These are phyloP conservation scores for Zaprionus nigranus DNA, from an alignment of 1,140 invertebrate genomes.

Conservation along the genomic window DNA sequence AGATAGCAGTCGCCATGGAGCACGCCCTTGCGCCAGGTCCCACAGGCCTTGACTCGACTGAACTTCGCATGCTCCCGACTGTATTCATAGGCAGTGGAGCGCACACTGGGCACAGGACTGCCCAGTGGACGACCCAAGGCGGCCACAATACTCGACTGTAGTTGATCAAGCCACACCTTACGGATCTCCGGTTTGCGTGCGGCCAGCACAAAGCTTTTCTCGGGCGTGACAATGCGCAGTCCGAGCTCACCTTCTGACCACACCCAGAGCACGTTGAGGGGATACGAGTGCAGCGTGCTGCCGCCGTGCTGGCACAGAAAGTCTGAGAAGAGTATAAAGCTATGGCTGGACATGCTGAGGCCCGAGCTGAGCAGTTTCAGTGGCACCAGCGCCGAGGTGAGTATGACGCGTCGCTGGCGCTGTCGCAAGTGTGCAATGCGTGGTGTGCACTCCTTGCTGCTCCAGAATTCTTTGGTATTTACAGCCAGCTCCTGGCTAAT, in stretches of 20 bases:
- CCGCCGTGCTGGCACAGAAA: slow-evolving; percentile 90
- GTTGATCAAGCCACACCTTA: slow-evolving; percentile 91
- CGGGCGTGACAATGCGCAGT: slow-evolving; percentile 89
- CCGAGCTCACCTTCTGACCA: slow-evolving; percentile 86
- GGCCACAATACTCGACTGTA: slow-evolving; percentile 88
- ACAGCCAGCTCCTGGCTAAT: slow-evolving; percentile 80
- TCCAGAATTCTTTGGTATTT: slow-evolving; percentile 81
- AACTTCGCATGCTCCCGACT: slow-evolving; percentile 88
- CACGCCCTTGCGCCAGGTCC: slow-evolving; percentile 92
- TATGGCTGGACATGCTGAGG: slow-evolving; percentile 87
- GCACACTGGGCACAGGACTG: slow-evolving; percentile 88
- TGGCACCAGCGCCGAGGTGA: slow-evolving; percentile 90
- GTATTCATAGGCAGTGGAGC: slow-evolving; percentile 90
- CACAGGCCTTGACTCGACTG: slow-evolving; percentile 91
- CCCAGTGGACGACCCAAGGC: slow-evolving; percentile 86
- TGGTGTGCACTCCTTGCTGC: slow-evolving; percentile 63
- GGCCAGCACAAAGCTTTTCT: slow-evolving; percentile 89
- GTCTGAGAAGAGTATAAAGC: slow-evolving; percentile 91
- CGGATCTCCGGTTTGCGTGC: slow-evolving; percentile 89
- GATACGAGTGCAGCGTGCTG: slow-evolving; percentile 86
- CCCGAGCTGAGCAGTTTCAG: slow-evolving; percentile 86
- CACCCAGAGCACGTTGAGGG: slow-evolving; percentile 92
- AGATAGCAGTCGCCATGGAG: slow-evolving; percentile 93
- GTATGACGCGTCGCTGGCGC: slow-evolving; percentile 88
- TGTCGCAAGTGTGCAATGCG: slow-evolving; percentile 60